A percentile compares a stretch with the other conserved stretches of the same genome.
These are phyloP conservation scores for Phymastichus coffea DNA, from an alignment of 1,140 invertebrate genomes.

Conservation along the genomic window DNA sequence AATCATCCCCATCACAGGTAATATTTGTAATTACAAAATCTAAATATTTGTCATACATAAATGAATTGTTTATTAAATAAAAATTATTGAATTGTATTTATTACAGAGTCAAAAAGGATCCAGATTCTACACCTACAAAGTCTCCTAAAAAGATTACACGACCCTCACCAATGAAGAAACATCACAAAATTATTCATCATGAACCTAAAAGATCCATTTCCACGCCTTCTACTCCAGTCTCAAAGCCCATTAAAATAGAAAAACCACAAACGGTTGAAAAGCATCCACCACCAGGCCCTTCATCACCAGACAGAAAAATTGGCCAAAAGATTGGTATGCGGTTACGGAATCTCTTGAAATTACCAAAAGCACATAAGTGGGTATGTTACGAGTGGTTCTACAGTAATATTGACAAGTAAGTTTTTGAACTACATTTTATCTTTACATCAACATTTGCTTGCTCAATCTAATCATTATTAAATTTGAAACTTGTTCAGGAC, in stretches of 20 bases:
- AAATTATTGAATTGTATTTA: slow-evolving; percentile 28
- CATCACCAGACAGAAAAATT: slow-evolving; percentile 71
- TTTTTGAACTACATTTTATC: slow-evolving; percentile 23
- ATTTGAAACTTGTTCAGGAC: slow-evolving; percentile 63
- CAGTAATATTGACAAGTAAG: slow-evolving; percentile 90
- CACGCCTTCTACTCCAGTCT: slow-evolving; percentile 47
- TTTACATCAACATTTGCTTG: not conserved
- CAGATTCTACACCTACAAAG: slow-evolving; percentile 38
- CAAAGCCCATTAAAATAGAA: slow-evolving; percentile 55
- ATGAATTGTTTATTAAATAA: not conserved
- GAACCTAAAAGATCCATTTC: slow-evolving; percentile 35
- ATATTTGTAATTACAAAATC: slow-evolving; percentile 1
- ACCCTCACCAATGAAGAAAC: slow-evolving; percentile 63
- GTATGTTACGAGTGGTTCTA: slow-evolving; percentile 99
- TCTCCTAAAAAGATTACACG: slow-evolving; percentile 58
- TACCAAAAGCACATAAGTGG: slow-evolving; percentile 99
- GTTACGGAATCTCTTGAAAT: slow-evolving; percentile 92
- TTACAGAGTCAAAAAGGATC: slow-evolving; percentile 53
- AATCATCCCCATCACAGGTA: slow-evolving; percentile 70
- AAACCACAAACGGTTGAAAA: slow-evolving; percentile 50
- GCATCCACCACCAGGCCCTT: slow-evolving; percentile 40
- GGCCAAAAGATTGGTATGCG: slow-evolving; percentile 88
- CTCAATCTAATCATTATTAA: slow-evolving; percentile 3
- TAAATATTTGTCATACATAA: not conserved
- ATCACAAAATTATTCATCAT: slow-evolving; percentile 51